Evolutionary conservation across 2,888 invertebrate species (phyloP).

Genomic region (Luperina testacea): DNA sequence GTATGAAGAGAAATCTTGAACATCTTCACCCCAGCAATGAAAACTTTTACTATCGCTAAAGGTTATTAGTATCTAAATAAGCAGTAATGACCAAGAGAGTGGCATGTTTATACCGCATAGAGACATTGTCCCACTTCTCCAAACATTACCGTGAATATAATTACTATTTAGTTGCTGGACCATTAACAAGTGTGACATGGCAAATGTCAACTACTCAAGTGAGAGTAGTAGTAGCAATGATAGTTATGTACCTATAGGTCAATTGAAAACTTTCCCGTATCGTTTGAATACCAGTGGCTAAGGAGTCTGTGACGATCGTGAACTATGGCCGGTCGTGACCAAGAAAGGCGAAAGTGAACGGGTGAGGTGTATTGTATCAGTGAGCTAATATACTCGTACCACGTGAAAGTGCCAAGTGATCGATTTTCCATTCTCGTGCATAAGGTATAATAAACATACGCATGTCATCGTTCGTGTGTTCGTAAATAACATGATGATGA

Average conservation of each 20-base stretch:
- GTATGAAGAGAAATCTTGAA: conserved; percentile 40
- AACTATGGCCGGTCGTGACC: conserved; percentile 79
- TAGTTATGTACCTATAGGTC: conserved; percentile 64
- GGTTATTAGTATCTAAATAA: conserved; percentile 55
- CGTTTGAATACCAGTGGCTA: conserved; percentile 66
- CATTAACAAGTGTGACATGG: conserved; percentile 57
- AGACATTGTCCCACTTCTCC: conserved; percentile 57
- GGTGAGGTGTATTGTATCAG: conserved; percentile 68
- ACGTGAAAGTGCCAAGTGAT: conserved; percentile 69
- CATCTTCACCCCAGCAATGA: conserved; percentile 1
- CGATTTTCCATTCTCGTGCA: conserved; percentile 55
- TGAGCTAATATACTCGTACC: conserved; percentile 71
- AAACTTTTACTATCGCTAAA: conserved; percentile 56
- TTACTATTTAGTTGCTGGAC: conserved; percentile 47
- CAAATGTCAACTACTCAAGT: conserved; percentile 52
- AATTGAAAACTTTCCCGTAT: conserved; percentile 69
- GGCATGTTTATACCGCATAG: conserved; percentile 48
- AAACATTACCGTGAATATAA: conserved; percentile 53
- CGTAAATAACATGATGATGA: conserved; percentile 37
- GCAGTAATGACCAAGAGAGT: conserved; percentile 48
- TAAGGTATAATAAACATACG: conserved; percentile 26
- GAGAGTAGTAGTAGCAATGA: conserved; percentile 58
- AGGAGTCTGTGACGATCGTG: conserved; percentile 69
- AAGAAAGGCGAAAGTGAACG: conserved; percentile 77
- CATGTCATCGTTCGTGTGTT: conserved; percentile 39